Percentiles rank a stretch among this genome's conserved stretches.
phyloP scores from a whole-genome alignment of 2,888 invertebrate genomes.

The Pegoplata infirma region DNA sequence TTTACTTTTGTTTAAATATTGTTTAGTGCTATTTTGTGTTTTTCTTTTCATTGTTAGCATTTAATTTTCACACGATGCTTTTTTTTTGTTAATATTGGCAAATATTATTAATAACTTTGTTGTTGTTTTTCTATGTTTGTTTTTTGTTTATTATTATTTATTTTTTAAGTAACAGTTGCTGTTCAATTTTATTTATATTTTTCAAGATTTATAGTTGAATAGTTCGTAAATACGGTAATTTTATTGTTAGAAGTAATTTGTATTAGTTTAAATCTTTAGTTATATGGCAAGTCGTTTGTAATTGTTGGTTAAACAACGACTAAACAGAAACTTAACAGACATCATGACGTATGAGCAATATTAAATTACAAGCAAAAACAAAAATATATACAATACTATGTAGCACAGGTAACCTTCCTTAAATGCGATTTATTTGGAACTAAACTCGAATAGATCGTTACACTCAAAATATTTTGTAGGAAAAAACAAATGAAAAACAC shows the following conservation, averaged over 20 bases:
- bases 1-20: slow-evolving; percentile 10
- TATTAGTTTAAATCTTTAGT: too few species aligned
- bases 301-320: too few species aligned
- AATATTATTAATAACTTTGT: slow-evolving; percentile 27
- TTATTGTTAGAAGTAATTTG: too few species aligned
- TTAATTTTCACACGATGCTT: slow-evolving; percentile 35
- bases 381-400: background rate
- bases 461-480: too few species aligned
- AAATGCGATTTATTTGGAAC: too few species aligned
- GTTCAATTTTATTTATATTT: slow-evolving; percentile 26
- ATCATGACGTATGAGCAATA: slow-evolving; percentile 56
- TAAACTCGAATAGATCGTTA: too few species aligned
- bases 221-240: too few species aligned
- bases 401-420: background rate
- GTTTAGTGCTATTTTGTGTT: slow-evolving; percentile 31
- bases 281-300: too few species aligned
- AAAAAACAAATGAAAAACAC: too few species aligned
- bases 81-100: slow-evolving; percentile 21
- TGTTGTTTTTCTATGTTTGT: slow-evolving; percentile 19
- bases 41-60: slow-evolving; percentile 24
- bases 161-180: slow-evolving; percentile 34
- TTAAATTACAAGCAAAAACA: slow-evolving; percentile 5
- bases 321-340: too few species aligned
- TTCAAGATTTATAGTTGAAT: background rate
- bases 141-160: background rate